Percentiles rank a stretch among this genome's conserved stretches.
These are phyloP conservation scores for Nomada goodeniana DNA, from an alignment of 2,888 invertebrate genomes.

Conservation along the genomic window DNA sequence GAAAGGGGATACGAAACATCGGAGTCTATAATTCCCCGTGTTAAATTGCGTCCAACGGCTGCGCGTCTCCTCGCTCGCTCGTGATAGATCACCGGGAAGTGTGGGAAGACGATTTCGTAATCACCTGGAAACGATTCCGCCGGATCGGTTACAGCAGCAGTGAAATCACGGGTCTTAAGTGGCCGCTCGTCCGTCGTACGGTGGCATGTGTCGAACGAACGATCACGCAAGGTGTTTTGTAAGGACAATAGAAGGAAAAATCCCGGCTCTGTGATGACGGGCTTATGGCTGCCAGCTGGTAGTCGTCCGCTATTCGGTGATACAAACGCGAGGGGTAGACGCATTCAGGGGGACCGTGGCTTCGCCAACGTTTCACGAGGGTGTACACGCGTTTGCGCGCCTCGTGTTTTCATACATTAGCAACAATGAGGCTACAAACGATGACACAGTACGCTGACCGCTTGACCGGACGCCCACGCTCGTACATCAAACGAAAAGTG, in stretches of 20 bases:
- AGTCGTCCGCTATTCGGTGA: slow-evolving; percentile 52
- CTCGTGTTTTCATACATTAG: slow-evolving; percentile 72
- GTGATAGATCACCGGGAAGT: slow-evolving; percentile 42
- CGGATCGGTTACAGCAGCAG: slow-evolving; percentile 33
- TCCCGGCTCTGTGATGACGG: slow-evolving; percentile 52
- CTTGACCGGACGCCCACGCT: slow-evolving; percentile 62
- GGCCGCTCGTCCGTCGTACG: slow-evolving; percentile 59
- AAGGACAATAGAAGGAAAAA: slow-evolving; percentile 69
- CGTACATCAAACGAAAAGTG: slow-evolving; percentile 70
- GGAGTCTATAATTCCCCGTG: not conserved
- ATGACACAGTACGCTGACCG: slow-evolving; percentile 68
- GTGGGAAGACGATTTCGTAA: slow-evolving; percentile 52
- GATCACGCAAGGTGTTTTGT: slow-evolving; percentile 63
- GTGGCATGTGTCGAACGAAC: slow-evolving; percentile 69
- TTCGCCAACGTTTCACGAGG: slow-evolving; percentile 53
- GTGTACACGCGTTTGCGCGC: slow-evolving; percentile 36
- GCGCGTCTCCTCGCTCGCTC: slow-evolving; percentile 20
- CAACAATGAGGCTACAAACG: slow-evolving; percentile 78
- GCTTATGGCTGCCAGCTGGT: slow-evolving; percentile 64
- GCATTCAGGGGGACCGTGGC: slow-evolving; percentile 21
- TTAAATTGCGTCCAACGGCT: slow-evolving; percentile 26
- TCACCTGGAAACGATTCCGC: slow-evolving; percentile 41
- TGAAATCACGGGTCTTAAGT: slow-evolving; percentile 54
- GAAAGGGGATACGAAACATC: not conserved
- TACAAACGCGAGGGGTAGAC: slow-evolving; percentile 45